phyloP scores from a whole-genome alignment of 2,113 vertebrate genomes.

The Uropsilus gracilis region DNA sequence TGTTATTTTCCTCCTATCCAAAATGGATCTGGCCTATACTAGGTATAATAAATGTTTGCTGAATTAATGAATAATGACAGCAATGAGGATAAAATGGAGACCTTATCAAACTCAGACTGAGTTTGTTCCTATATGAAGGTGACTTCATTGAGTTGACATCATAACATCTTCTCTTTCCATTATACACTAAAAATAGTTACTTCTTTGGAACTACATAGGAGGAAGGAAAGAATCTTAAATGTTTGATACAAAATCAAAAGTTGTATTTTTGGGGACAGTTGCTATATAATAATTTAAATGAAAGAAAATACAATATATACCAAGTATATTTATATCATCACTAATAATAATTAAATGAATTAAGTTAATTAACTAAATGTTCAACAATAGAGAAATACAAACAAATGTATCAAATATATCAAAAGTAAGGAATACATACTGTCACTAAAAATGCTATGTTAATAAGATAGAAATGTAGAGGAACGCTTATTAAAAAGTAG shows the following conservation, averaged over 20 bases:
- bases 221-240: conserved; percentile 9
- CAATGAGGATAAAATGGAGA: not conserved
- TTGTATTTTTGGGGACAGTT: not conserved
- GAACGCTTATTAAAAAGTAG: not conserved
- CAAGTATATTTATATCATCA: not conserved
- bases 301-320: not conserved
- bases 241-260: conserved; percentile 2
- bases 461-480: not conserved
- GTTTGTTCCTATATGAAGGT: not conserved
- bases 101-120: not conserved
- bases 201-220: conserved; percentile 3
- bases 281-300: not conserved
- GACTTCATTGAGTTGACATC: not conserved
- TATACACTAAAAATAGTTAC: not conserved
- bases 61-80: not conserved
- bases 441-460: not conserved
- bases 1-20: not conserved
- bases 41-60: not conserved
- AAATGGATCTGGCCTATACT: not conserved
- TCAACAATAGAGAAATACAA: not conserved
- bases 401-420: not conserved
- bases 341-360: conserved; percentile 43
- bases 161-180: not conserved
- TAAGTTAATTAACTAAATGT: not conserved
- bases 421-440: not conserved